Percentiles rank a stretch among this genome's conserved stretches.
Conservation (phyloP, 2,888 invertebrate species). For the Coecobrya sp. region DNA sequence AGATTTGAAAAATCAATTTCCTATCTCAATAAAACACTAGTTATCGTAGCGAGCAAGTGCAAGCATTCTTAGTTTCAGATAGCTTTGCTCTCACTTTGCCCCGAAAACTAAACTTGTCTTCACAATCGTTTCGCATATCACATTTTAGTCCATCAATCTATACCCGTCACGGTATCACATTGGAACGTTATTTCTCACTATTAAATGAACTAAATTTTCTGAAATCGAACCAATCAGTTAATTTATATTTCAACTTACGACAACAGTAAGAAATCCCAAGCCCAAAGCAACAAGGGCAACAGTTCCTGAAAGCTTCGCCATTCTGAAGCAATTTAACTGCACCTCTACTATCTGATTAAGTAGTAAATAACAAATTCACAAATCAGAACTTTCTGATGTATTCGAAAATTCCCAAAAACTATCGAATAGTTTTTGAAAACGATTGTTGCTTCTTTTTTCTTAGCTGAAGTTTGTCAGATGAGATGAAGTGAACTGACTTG, state of each 20-base stretch:
- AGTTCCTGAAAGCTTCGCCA: constrained; percentile 75
- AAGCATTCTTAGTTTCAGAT: too few species aligned
- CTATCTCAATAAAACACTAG: too few species aligned
- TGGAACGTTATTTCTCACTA: neutral
- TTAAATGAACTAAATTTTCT: neutral
- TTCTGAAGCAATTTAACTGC: constrained; percentile 53
- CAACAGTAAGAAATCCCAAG: constrained; percentile 76
- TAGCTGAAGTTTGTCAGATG: constrained; percentile 75
- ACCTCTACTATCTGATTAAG: neutral
- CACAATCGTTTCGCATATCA: neutral
- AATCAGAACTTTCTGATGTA: constrained; percentile 20
- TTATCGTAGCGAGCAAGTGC: too few species aligned
- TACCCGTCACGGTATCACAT: neutral
- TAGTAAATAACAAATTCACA: constrained; percentile 61
- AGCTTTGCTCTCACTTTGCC: neutral
- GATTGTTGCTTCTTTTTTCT: constrained; percentile 31
- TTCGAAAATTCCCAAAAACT: constrained; percentile 53
- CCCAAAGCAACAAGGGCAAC: constrained; percentile 79
- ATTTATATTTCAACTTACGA: constrained; percentile 65
- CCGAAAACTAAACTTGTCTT: neutral
- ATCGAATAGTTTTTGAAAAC: constrained; percentile 67
- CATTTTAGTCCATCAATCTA: neutral
- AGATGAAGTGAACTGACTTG: constrained; percentile 81
- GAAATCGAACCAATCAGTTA: neutral
- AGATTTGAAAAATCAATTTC: too few species aligned